phyloP scores from a whole-genome alignment of 2,797 vertebrate genomes.

The Glyptemys insculpta region DNA sequence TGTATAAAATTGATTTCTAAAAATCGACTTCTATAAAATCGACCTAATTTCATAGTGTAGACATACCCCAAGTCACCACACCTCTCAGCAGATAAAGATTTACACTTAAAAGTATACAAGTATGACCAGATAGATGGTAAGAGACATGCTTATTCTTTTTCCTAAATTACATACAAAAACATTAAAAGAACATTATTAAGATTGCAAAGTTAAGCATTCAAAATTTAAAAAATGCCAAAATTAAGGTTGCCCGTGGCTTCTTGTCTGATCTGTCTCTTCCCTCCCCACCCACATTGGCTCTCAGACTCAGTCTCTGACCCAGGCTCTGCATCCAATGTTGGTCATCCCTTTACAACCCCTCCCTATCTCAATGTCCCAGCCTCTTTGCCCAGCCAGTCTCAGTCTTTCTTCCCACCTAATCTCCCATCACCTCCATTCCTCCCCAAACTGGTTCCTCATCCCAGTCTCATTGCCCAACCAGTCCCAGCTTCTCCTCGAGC shows the following conservation, averaged over 20 bases:
- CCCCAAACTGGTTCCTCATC: not conserved
- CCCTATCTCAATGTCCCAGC: not conserved
- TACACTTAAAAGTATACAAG: not conserved
- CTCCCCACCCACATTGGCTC: not conserved
- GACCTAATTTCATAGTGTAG: too few relatives aligned
- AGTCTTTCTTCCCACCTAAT: not conserved
- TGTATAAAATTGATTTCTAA: too few relatives aligned
- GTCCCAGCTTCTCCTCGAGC: not conserved
- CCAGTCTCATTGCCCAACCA: not conserved
- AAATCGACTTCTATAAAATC: too few relatives aligned
- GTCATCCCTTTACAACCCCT: not conserved
- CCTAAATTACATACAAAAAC: not conserved
- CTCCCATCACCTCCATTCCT: not conserved
- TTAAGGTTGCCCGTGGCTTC: not conserved
- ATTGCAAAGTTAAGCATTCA: not conserved
- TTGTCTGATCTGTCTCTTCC: not conserved
- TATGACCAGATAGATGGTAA: not conserved
- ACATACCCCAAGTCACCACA: not conserved
- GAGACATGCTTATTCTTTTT: not conserved
- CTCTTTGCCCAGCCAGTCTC: not conserved
- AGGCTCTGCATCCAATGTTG: not conserved
- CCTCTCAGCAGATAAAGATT: not conserved
- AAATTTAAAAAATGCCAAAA: not conserved
- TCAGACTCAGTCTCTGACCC: not conserved
- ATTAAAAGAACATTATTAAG: not conserved